Percentiles rank a stretch among this genome's conserved stretches.
Conservation (phyloP, 2,113 vertebrate species). For the Rhipidura dahli region DNA sequence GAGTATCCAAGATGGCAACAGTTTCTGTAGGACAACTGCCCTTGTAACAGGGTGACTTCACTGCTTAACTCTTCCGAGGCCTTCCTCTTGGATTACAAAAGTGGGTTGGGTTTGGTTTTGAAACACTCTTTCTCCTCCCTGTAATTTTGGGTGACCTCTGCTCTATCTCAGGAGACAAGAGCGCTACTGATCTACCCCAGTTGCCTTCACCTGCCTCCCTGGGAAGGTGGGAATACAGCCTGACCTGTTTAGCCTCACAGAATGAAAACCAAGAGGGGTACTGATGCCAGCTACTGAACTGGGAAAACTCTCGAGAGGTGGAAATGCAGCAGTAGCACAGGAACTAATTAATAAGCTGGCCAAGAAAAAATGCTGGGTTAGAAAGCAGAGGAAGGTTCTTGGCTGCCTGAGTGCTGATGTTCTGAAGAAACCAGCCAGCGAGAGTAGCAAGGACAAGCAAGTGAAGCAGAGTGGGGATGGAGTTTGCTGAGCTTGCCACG, state of each 20-base stretch:
- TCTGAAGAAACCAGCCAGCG: not conserved
- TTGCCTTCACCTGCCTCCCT: not conserved
- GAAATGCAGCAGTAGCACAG: not conserved
- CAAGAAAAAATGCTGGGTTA: not conserved
- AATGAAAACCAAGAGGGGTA: not conserved
- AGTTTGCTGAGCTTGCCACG: not conserved
- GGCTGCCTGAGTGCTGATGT: not conserved
- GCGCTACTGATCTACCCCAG: not conserved
- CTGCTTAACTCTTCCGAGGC: not conserved
- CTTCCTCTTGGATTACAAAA: not conserved
- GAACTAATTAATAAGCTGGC: not conserved
- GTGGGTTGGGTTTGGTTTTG: not conserved
- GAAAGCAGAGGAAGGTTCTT: not conserved
- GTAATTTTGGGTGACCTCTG: not conserved
- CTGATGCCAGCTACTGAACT: not conserved
- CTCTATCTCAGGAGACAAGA: not conserved
- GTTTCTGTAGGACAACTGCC: not conserved
- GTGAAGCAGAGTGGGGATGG: not conserved
- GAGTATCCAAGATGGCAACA: not conserved
- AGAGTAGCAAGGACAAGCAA: not conserved
- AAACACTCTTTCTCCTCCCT: not conserved
- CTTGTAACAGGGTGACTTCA: not conserved
- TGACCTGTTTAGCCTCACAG: not conserved
- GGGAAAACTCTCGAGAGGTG: not conserved
- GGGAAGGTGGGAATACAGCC: not conserved